Percentiles rank a stretch among this genome's conserved stretches.
Evolutionary conservation across 2,797 vertebrate species (phyloP).

Genomic region (Decapterus maruadsi): DNA sequence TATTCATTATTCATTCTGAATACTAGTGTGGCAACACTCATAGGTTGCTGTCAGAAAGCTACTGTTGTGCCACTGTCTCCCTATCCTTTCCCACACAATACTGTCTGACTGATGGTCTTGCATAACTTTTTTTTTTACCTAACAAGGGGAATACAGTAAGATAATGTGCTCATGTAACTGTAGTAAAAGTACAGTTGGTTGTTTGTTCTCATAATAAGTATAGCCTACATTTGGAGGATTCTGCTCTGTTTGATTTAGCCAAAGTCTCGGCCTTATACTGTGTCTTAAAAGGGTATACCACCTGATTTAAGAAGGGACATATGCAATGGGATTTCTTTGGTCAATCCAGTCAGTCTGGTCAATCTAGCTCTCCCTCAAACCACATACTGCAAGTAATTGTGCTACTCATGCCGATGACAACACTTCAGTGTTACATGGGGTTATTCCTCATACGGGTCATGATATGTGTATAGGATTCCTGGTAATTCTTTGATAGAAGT

Average conservation of each 20-base stretch:
- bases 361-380: constrained; percentile 12
- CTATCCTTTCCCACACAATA: neutral
- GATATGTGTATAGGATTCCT: neutral
- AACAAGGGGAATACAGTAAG: constrained; percentile 1
- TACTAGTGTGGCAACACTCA: neutral
- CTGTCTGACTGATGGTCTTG: neutral
- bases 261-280: constrained; percentile 57
- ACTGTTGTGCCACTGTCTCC: constrained; percentile 3
- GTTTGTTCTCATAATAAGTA: constrained; percentile 4
- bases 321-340: neutral
- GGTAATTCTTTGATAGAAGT: neutral
- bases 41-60: neutral
- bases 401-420: neutral
- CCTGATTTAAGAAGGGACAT: constrained; percentile 36
- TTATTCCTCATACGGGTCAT: neutral
- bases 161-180: constrained; percentile 6
- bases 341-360: constrained; percentile 8
- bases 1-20: constrained; percentile 10
- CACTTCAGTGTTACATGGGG: neutral
- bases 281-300: constrained; percentile 45
- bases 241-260: constrained; percentile 39
- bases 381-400: neutral
- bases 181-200: neutral
- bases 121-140: neutral
- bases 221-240: constrained; percentile 32